phyloP scores from a whole-genome alignment of 30 jellyfish, hydroid and myxozoan genomes.

The Turritopsis rubra region DNA sequence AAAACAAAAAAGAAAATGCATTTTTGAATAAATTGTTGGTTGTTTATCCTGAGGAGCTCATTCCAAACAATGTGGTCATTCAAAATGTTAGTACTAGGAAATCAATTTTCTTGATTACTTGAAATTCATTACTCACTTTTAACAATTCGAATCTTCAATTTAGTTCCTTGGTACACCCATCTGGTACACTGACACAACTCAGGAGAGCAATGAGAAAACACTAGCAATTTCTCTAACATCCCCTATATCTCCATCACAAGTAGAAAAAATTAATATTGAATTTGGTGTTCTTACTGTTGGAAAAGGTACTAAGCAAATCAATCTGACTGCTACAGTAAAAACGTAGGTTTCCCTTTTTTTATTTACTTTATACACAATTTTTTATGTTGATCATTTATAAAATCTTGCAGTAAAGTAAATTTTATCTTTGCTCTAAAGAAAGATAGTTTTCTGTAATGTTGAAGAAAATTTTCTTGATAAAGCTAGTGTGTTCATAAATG shows the following conservation, averaged over 20 bases:
- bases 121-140: too few relatives aligned
- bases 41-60: constrained; percentile 21
- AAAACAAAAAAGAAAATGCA: constrained; percentile 28
- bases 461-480: too few relatives aligned
- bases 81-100: constrained; percentile 6
- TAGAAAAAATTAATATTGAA: not conserved
- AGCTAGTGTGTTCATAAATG: too few relatives aligned
- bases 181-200: constrained; percentile 14
- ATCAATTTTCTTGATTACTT: too few relatives aligned
- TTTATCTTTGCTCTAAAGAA: too few relatives aligned
- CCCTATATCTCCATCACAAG: not conserved
- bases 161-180: constrained; percentile 14
- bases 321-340: not conserved
- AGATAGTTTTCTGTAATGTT: too few relatives aligned
- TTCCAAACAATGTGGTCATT: constrained; percentile 22
- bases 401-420: too few relatives aligned
- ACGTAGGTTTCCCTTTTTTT: constrained; percentile 13
- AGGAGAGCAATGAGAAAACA: not conserved
- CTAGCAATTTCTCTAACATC: constrained; percentile 8
- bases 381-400: too few relatives aligned
- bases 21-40: not conserved
- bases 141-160: too few relatives aligned
- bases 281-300: constrained; percentile 18
- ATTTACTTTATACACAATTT: not conserved
- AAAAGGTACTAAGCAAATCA: constrained; percentile 9